phyloP scores from a whole-genome alignment of 2,888 invertebrate genomes.

The Drosophila paranaensis region DNA sequence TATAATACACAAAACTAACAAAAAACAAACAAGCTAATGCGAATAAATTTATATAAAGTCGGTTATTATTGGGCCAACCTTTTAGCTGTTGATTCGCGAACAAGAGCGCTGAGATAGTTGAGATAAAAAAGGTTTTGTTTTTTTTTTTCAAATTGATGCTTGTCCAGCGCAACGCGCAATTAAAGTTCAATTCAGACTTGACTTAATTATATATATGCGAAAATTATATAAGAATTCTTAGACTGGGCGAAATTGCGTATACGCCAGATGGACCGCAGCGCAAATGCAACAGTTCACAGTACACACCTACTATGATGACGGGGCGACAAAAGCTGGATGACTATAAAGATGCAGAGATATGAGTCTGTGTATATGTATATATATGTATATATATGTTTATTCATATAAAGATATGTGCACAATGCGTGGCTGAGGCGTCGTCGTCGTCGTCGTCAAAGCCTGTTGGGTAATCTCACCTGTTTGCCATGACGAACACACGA shows the following conservation, averaged over 20 bases:
- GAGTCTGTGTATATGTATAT: constrained; percentile 1
- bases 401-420: constrained; percentile 22
- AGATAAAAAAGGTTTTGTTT: constrained; percentile 6
- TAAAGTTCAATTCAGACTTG: constrained; percentile 22
- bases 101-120: constrained; percentile 22
- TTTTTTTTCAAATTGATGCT: constrained; percentile 25
- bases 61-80: constrained; percentile 29
- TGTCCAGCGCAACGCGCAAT: constrained; percentile 26
- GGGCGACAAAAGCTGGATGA: constrained; percentile 32
- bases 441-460: constrained; percentile 47
- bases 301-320: constrained; percentile 39
- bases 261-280: constrained; percentile 1
- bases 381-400: not conserved
- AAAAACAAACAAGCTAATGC: constrained; percentile 28
- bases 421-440: constrained; percentile 46
- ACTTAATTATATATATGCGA: constrained; percentile 22
- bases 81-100: constrained; percentile 45
- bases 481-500: constrained; percentile 62
- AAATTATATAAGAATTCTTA: constrained; percentile 19
- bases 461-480: constrained; percentile 68
- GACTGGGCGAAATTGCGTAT: not conserved
- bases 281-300: constrained; percentile 36
- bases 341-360: not conserved
- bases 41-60: constrained; percentile 57
- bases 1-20: not conserved